Base-by-base conservation (phyloP, 2,888 invertebrate species). In the Acrobasis consociella region DNA sequence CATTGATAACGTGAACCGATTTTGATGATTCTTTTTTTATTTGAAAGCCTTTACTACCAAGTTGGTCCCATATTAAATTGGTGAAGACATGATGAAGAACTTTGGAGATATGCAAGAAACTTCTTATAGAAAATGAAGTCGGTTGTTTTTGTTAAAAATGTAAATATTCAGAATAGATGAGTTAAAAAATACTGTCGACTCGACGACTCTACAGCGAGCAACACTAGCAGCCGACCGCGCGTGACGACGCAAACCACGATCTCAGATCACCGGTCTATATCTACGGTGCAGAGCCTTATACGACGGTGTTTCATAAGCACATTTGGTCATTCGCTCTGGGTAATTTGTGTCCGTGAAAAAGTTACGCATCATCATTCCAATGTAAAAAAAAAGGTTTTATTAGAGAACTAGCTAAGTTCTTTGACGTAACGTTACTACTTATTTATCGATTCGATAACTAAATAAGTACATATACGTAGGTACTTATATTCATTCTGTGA, bases 181-280 rank as follows among this genome's bases (percentile, higher is more conserved):
- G 22, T 2, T 22, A 3, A 3, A 10, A 16, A 17, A 22, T 22
- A 51, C 2, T 31, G 7, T 52, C 13, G 13, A 17, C 1, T 56
- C 22, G 56, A 17, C 22, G 22, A 42, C 9, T 31, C 7, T 52
- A 11, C 7, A 52, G 31, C 13, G 11, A 17, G 7, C 55, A 70
- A 69, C 75, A 70, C 78, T 77, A 74, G 62, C 39, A 15, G 62
- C n/a, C 67, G 72, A 64, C 49, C 62, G 67, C 73, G 77, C 78
- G 81, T 82, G 81, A 81, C 78, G 74, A 68, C 65, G 74, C 76
- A 69, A 73, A 74, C 78, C 79, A 78, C 77, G 78, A 78, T 74
- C 69, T 69, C 62, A 63, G 74, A 72, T 71, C 75, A 70, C 72
- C 68, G 74, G 73, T 67, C 73, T 74, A 69, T 74, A 68, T 75